A percentile compares a stretch with the other conserved stretches of the same genome.
Evolutionary conservation across 2,888 invertebrate genomes (phyloP).

Genomic region (Lithophane socia): DNA sequence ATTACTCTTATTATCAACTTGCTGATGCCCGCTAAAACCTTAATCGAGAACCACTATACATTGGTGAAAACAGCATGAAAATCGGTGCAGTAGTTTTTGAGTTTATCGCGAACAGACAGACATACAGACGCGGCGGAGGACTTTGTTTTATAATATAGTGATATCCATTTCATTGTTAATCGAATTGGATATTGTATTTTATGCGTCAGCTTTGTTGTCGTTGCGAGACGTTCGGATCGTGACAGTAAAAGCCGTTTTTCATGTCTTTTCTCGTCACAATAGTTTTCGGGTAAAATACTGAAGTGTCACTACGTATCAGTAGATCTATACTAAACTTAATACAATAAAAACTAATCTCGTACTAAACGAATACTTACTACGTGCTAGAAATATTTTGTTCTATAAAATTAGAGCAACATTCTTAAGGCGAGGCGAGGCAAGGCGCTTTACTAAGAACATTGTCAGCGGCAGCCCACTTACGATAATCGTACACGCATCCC

Average conservation of each 20-base stretch:
- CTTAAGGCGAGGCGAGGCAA: conserved; percentile 26
- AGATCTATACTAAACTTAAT: neutral
- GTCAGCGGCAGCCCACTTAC: conserved; percentile 38
- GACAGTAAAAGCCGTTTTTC: neutral
- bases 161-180: conserved; percentile 11
- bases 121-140: too few relatives aligned
- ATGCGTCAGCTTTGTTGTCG: neutral
- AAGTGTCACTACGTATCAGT: neutral
- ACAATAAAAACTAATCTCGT: neutral
- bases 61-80: too few relatives aligned
- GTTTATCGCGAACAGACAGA: too few relatives aligned
- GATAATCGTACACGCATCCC: conserved; percentile 33
- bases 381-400: neutral
- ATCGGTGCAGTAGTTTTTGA: too few relatives aligned
- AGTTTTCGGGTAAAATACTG: neutral
- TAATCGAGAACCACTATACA: too few relatives aligned
- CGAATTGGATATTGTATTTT: conserved; percentile 12
- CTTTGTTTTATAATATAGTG: too few relatives aligned
- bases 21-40: too few relatives aligned
- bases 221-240: neutral
- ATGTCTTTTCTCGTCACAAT: neutral
- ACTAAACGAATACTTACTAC: too few relatives aligned
- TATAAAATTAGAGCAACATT: conserved; percentile 34
- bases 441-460: conserved; percentile 19
- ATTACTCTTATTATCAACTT: neutral